A percentile compares a stretch with the other conserved stretches of the same genome.
These are phyloP conservation scores for Macropus fuliginosus DNA, from an alignment of 2,797 vertebrate species.

Conservation along the genomic window DNA sequence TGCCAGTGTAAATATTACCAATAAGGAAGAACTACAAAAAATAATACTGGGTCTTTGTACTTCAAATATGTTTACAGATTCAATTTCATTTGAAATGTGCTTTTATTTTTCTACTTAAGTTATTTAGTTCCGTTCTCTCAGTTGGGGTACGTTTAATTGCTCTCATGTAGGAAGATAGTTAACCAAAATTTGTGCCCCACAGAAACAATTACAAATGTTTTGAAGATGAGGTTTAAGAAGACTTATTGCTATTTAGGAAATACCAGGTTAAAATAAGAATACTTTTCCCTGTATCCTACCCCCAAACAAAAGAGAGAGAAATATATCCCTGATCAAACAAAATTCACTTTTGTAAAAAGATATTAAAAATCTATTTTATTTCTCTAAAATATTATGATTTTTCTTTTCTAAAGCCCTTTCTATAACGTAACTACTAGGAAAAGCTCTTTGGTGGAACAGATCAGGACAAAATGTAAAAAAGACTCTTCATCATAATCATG, in stretches of 20 bases:
- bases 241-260: background rate
- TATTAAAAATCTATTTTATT: background rate
- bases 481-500: background rate
- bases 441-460: background rate
- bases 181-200: background rate
- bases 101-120: background rate
- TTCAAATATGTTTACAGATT: background rate
- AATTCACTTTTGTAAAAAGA: background rate
- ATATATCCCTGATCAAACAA: background rate
- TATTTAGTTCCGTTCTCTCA: background rate
- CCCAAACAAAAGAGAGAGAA: background rate
- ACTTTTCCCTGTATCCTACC: rapidly evolving
- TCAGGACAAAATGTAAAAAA: background rate
- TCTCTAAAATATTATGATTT: background rate
- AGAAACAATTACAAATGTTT: background rate
- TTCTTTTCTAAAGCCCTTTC: background rate
- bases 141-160: background rate
- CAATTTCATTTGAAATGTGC: background rate
- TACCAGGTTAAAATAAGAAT: background rate
- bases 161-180: background rate
- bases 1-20: background rate
- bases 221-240: background rate
- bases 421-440: background rate
- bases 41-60: background rate
- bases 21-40: background rate